These are phyloP conservation scores for Mallotus villosus DNA, from an alignment of 2,797 vertebrate species.

Conservation along the genomic window DNA sequence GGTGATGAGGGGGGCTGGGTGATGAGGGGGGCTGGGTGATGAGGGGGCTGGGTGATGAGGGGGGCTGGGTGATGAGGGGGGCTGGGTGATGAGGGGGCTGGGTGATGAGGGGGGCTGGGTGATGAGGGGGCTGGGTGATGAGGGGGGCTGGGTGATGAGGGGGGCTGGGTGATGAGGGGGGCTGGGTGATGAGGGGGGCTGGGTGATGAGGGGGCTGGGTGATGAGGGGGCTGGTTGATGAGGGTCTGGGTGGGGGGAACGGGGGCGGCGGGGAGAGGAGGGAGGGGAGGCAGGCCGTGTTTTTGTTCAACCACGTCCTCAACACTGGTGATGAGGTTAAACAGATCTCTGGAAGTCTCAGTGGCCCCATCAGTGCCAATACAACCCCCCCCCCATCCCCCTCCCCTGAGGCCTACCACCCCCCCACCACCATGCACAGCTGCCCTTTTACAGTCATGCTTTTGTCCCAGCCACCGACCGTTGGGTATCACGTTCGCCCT, in stretches of 20 bases:
- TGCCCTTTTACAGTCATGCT: constrained; percentile 34
- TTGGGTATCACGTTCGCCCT: constrained; percentile 10
- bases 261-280: no score
- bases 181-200: neutral
- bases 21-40: no score
- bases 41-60: neutral
- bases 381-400: neutral
- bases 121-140: neutral
- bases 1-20: neutral
- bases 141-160: neutral
- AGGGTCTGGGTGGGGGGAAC: neutral
- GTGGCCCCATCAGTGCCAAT: constrained; percentile 33
- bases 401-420: neutral
- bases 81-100: neutral
- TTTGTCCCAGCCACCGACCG: neutral
- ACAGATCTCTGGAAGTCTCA: constrained; percentile 47
- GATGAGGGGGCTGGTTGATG: neutral
- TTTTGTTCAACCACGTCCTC: constrained; percentile 30
- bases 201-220: neutral
- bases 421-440: neutral
- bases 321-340: constrained; percentile 38
- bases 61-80: neutral
- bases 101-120: neutral
- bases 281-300: constrained; percentile 7
- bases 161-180: neutral